Conservation (phyloP, 2,113 vertebrate genomes). For the Agelaius tricolor region DNA sequence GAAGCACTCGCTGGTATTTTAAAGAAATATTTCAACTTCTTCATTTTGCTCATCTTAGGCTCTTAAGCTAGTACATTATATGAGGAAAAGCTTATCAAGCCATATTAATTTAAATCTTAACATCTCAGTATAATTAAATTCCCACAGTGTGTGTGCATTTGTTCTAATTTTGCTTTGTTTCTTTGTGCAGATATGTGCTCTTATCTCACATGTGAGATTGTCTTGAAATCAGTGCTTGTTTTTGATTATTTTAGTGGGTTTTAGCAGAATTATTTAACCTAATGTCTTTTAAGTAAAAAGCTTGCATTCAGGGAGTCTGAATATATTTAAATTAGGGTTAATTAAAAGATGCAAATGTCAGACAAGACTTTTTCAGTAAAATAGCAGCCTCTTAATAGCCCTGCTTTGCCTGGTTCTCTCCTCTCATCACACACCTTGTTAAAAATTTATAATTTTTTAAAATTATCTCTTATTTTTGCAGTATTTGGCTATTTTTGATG, state of each 20-base stretch:
- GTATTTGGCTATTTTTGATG: background rate
- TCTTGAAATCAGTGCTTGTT: background rate
- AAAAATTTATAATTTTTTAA: background rate
- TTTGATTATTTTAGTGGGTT: background rate
- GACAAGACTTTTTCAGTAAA: background rate
- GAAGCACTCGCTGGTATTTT: constrained; percentile 96
- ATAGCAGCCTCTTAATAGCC: background rate
- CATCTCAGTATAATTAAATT: background rate
- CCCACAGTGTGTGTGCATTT: background rate
- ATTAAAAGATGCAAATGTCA: background rate
- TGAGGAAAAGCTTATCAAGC: background rate
- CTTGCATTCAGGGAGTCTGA: background rate
- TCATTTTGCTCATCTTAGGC: background rate
- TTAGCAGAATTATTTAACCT: background rate
- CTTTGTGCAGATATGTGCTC: background rate
- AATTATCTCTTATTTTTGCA: background rate
- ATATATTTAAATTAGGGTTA: background rate
- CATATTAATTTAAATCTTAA: background rate
- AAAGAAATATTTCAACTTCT: constrained; percentile 60
- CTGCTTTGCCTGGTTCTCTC: background rate
- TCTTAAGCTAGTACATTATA: background rate
- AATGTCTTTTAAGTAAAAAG: background rate
- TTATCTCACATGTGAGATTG: background rate
- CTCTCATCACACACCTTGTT: background rate
- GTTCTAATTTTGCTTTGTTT: background rate